Evolutionary conservation across 2,797 vertebrate genomes (phyloP).

Genomic region (Crocodylus rhombifer): DNA sequence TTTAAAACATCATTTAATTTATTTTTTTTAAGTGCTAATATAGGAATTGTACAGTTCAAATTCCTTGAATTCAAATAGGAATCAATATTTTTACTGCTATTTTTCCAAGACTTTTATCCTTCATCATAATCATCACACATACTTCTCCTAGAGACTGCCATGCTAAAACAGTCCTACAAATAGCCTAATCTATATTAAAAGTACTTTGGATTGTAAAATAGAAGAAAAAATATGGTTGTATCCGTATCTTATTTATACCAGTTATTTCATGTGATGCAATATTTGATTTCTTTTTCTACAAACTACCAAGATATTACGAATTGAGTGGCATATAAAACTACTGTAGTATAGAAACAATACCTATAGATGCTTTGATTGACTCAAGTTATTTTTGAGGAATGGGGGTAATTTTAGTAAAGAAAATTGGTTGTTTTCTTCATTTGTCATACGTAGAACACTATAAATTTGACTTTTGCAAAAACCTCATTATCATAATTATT

Average conservation of each 20-base stretch:
- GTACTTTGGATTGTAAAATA: background rate
- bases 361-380: constrained; percentile 7
- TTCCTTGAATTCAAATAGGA: no score
- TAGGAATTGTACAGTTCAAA: no score
- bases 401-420: background rate
- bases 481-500: background rate
- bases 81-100: constrained; percentile 4
- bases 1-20: no score
- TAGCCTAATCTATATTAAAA: constrained; percentile 22
- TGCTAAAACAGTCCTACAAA: background rate
- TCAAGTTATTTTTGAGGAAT: constrained; percentile 25
- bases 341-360: background rate
- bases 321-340: background rate
- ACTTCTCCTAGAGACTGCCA: constrained; percentile 3
- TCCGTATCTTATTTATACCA: constrained; percentile 8
- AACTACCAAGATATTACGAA: constrained; percentile 3
- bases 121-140: background rate
- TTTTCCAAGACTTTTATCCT: constrained; percentile 10
- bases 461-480: background rate
- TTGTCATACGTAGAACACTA: background rate
- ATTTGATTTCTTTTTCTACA: constrained; percentile 35
- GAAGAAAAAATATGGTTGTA: background rate
- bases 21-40: no score
- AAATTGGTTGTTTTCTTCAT: constrained; percentile 41
- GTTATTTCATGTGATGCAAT: constrained; percentile 1